Percentiles rank a stretch among this genome's conserved stretches.
phyloP scores from a whole-genome alignment of 2,888 invertebrate genomes.

The Phortica magna region DNA sequence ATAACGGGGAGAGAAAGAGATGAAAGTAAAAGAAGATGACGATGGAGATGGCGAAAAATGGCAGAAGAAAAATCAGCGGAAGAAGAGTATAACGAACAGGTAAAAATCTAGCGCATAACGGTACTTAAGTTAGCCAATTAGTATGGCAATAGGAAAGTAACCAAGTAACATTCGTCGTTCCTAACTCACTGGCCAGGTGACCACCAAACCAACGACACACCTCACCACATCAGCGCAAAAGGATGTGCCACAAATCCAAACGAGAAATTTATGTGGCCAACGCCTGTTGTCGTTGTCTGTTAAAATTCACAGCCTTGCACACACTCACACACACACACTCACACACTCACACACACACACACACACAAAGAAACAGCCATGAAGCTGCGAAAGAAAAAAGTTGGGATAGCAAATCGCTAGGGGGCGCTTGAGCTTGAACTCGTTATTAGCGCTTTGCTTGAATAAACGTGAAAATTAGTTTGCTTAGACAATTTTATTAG shows the following conservation, averaged over 20 bases:
- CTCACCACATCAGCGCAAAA: not conserved
- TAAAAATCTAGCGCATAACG: constrained; percentile 56
- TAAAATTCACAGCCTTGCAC: not conserved
- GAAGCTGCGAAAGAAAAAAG: not conserved
- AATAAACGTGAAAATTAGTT: constrained; percentile 60
- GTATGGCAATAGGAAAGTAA: constrained; percentile 43
- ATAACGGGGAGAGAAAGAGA: constrained; percentile 33
- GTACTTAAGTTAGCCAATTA: constrained; percentile 73
- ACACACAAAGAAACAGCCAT: no score
- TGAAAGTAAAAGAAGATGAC: constrained; percentile 16
- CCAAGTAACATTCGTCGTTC: not conserved
- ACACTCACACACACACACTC: not conserved
- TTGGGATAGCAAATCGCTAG: not conserved
- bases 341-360: not conserved
- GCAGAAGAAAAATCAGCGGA: constrained; percentile 40
- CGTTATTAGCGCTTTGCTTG: constrained; percentile 37
- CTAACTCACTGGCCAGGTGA: not conserved
- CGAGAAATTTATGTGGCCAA: constrained; percentile 39
- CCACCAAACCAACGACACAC: not conserved
- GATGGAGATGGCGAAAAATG: constrained; percentile 8
- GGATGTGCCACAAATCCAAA: constrained; percentile 23
- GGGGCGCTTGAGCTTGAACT: not conserved
- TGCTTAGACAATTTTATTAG: constrained; percentile 65
- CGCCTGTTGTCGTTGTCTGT: constrained; percentile 1
- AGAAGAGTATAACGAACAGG: constrained; percentile 53